Conservation (phyloP, 2,888 invertebrate genomes). For the Calliscelio sp. region DNA sequence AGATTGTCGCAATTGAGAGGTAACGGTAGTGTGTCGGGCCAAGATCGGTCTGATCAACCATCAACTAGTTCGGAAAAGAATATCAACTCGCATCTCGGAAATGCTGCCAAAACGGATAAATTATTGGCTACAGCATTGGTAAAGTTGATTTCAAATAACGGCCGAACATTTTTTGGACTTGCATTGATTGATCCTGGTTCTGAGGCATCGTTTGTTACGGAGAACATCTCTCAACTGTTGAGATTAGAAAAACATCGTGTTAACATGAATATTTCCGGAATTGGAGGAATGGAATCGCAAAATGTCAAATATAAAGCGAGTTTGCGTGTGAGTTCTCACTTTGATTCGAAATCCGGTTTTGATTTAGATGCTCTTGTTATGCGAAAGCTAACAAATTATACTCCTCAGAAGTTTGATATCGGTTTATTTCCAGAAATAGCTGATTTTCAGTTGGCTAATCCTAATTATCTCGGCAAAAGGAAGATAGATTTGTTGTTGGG, state of each 20-base stretch:
- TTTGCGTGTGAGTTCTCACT: too few species aligned
- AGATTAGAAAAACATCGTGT: neutral
- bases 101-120: neutral
- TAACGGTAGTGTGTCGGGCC: too few species aligned
- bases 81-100: too few species aligned
- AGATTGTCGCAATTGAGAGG: too few species aligned
- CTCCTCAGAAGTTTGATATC: too few species aligned
- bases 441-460: too few species aligned
- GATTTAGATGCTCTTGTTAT: too few species aligned
- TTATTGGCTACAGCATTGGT: neutral
- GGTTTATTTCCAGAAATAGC: too few species aligned
- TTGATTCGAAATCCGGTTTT: too few species aligned
- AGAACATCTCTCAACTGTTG: neutral
- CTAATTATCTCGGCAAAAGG: neutral
- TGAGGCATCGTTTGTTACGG: constrained; percentile 5
- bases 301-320: neutral
- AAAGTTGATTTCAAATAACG: neutral
- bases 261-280: neutral
- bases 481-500: constrained; percentile 1
- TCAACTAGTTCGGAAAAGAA: too few species aligned
- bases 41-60: too few species aligned
- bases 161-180: neutral
- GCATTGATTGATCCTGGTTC: constrained; percentile 16
- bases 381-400: too few species aligned
- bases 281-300: neutral